These are phyloP conservation scores for Diabrotica balteata DNA, from an alignment of 2,888 invertebrate genomes.

Conservation along the genomic window DNA sequence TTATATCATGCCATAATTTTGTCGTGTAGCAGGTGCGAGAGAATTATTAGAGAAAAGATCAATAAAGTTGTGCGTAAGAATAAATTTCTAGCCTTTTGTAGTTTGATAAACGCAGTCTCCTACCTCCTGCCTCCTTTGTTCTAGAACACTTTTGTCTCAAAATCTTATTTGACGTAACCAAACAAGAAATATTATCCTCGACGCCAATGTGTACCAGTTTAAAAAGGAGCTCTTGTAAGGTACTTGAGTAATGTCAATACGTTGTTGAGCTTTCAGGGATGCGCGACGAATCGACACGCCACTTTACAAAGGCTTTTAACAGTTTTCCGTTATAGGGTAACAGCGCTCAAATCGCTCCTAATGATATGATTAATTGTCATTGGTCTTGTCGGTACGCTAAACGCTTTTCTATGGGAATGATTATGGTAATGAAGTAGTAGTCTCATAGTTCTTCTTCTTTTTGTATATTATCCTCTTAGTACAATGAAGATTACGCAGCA, in stretches of 20 bases:
- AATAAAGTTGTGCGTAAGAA: too few species aligned
- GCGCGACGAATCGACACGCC: conserved; percentile 36
- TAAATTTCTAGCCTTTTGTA: too few species aligned
- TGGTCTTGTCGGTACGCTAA: conserved; percentile 1
- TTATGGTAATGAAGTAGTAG: background rate
- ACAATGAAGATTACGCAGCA: too few species aligned
- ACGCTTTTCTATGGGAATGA: conserved; percentile 10
- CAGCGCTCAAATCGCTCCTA: conserved; percentile 28
- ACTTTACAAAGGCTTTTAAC: conserved; percentile 37
- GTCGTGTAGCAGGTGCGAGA: too few species aligned
- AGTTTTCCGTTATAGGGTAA: conserved; percentile 34
- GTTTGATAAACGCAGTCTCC: too few species aligned
- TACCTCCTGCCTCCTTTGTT: too few species aligned
- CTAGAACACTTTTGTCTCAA: too few species aligned
- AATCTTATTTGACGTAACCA: too few species aligned
- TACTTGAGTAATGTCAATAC: conserved; percentile 37
- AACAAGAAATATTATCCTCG: background rate
- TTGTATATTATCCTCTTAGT: too few species aligned
- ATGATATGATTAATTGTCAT: conserved; percentile 36
- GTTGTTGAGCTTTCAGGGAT: conserved; percentile 29
- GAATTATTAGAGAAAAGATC: too few species aligned
- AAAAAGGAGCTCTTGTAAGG: conserved; percentile 5
- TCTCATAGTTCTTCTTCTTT: too few species aligned
- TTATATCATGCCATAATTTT: too few species aligned
- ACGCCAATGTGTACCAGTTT: conserved; percentile 8